A percentile compares a stretch with the other conserved stretches of the same genome.
phyloP scores from a whole-genome alignment of 1,140 invertebrate species.

The Trichomalopsis sarcophagae region DNA sequence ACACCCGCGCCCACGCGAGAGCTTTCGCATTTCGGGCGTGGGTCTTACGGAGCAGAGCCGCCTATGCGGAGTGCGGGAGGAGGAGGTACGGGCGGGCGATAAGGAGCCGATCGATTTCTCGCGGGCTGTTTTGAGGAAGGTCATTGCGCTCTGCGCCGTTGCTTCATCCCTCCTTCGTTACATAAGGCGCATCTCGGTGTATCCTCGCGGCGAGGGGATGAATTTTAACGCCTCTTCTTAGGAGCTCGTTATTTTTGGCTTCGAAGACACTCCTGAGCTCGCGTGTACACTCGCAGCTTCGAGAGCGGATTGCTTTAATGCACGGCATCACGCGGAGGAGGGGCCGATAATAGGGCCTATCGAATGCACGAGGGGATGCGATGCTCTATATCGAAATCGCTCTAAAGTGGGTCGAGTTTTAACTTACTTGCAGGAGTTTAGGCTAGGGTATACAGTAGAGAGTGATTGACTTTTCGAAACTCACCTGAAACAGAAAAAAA shows the following conservation, averaged over 20 bases:
- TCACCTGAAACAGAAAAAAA: slow-evolving; percentile 20
- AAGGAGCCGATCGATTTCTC: slow-evolving; percentile 53
- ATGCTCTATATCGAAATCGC: too few species aligned
- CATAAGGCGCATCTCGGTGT: slow-evolving; percentile 13
- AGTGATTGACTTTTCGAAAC: not conserved
- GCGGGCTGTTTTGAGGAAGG: slow-evolving; percentile 51
- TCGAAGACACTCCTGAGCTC: too few species aligned
- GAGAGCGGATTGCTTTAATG: not conserved
- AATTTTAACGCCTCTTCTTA: not conserved
- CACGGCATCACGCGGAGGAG: not conserved
- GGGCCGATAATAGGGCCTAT: not conserved
- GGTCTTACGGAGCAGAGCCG: not conserved
- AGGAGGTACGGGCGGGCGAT: slow-evolving; percentile 53
- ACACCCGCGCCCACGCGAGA: too few species aligned
- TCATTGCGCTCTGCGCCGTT: slow-evolving; percentile 48
- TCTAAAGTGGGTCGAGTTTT: too few species aligned
- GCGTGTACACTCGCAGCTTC: not conserved
- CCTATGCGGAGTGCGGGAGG: slow-evolving; percentile 25
- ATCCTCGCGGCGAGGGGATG: slow-evolving; percentile 7
- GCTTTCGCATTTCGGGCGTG: slow-evolving; percentile 32
- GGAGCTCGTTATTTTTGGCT: too few species aligned
- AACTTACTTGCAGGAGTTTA: not conserved
- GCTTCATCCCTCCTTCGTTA: not conserved
- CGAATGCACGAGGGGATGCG: not conserved
- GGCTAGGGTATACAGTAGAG: too few species aligned